Evolutionary conservation across 1,140 invertebrate genomes (phyloP), one percentile per base, ranked within the genome.

Genomic region (Drosophila yakuba): DNA sequence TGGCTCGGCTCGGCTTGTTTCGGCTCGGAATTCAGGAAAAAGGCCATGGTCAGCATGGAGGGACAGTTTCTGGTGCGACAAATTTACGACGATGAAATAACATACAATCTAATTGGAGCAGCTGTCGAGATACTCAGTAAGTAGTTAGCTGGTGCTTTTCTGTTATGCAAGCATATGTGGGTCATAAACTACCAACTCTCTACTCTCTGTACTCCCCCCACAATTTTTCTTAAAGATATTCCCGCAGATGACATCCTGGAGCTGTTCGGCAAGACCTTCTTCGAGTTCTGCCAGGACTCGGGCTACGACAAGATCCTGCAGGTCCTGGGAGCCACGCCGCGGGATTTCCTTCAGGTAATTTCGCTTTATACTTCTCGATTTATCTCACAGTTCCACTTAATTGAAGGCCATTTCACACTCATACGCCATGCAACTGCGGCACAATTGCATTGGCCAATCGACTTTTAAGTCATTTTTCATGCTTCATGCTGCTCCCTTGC

Each of bases 11-110:
- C 17, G 59, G 39, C 60, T 55, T 43, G 74, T 38, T 43, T 60
- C 17, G 54, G 25, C 43, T 57, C 25, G 60, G 28, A 35, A 74
- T 55, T 51, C 90, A 98, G 98, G 93, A 96, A 97, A 94, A 97
- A 97, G 93, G 98, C 98, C 1, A 96, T 97, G 50, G 95, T 98
- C 25, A 95, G 95, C 57, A 98, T 98, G 97, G 98, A 99, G 86
- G 98, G 98, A 10, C 97, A 98, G 72, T 99, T 99, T 93, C 93
- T 99, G 51, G 97, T 98, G 1, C 94, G 98, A 10, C 96, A 98
- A 93, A 97, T 98, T 73, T 99, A 99, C 91, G 97, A 98, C 72
- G 98, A 99, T 92, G 97, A 98, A 91, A 96, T 98, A 28, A 98
- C 98, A 1, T 99, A 98, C 92, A 98, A 98, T 92, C 94, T 99